Percentiles rank a stretch among this genome's conserved stretches.
Evolutionary conservation across 2,113 vertebrate species (phyloP).

Genomic region (Pomatostomus ruficeps): DNA sequence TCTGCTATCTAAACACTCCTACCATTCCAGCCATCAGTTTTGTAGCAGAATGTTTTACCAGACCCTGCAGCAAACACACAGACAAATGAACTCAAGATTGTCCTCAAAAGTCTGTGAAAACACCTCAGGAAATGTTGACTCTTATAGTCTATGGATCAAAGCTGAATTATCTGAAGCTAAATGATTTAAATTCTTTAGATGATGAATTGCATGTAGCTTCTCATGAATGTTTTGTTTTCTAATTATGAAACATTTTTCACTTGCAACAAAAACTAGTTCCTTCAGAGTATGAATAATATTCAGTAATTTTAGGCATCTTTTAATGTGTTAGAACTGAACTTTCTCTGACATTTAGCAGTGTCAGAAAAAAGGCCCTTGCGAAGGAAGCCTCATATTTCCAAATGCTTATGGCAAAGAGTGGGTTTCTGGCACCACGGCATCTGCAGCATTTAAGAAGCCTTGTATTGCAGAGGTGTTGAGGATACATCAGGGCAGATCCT

Average conservation of each 20-base stretch:
- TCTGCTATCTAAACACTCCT: not conserved
- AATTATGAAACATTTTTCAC: constrained; percentile 60
- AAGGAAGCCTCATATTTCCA: not conserved
- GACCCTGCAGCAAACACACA: not conserved
- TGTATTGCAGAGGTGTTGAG: not conserved
- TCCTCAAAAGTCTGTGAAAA: constrained; percentile 34
- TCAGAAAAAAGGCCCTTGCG: not conserved
- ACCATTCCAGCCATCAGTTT: not conserved
- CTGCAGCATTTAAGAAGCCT: not conserved
- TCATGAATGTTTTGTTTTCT: constrained; percentile 60
- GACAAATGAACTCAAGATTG: not conserved
- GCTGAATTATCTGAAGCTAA: constrained; percentile 50
- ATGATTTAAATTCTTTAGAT: constrained; percentile 53
- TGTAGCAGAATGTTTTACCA: not conserved
- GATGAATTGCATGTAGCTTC: constrained; percentile 50
- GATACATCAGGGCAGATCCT: not conserved
- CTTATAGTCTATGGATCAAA: constrained; percentile 48
- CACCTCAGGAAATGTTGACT: constrained; percentile 46
- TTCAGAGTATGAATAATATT: constrained; percentile 40
- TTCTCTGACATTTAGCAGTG: constrained; percentile 46
- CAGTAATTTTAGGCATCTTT: not conserved
- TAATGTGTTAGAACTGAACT: constrained; percentile 24
- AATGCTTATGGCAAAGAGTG: not conserved
- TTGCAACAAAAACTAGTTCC: constrained; percentile 13
- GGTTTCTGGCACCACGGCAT: accelerated